Evolutionary conservation across 2,797 vertebrate species (phyloP).

Genomic region (Dermochelys coriacea): DNA sequence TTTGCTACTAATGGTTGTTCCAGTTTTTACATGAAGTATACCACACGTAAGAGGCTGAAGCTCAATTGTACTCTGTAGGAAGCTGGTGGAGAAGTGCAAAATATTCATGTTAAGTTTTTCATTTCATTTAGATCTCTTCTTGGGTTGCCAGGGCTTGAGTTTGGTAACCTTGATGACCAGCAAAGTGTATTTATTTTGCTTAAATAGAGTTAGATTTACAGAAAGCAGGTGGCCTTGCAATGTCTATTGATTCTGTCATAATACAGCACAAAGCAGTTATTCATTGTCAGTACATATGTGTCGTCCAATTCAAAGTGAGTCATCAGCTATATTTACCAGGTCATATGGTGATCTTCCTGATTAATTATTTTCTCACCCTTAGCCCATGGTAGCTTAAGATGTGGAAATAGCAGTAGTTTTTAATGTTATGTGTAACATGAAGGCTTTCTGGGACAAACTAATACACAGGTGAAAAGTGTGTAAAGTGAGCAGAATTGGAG

Average conservation of each 20-base stretch:
- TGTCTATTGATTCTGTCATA: not conserved
- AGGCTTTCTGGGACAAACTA: not conserved
- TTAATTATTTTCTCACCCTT: not conserved
- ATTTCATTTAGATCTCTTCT: not conserved
- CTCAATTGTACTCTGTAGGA: not conserved
- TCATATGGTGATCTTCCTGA: not conserved
- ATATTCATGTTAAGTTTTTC: not conserved
- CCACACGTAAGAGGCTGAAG: not conserved
- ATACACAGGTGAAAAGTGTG: not conserved
- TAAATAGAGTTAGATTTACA: not conserved
- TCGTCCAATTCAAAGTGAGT: not conserved
- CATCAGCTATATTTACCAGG: not conserved
- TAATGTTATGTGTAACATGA: not conserved
- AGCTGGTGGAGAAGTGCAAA: not conserved
- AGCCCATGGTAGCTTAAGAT: not conserved
- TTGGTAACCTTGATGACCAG: conserved; percentile 8
- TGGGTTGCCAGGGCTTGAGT: not conserved
- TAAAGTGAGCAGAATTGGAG: not conserved
- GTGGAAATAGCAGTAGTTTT: not conserved
- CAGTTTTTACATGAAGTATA: not conserved
- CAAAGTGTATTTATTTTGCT: rapidly evolving
- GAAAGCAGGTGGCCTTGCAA: not conserved
- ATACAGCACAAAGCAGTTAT: not conserved
- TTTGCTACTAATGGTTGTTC: not conserved
- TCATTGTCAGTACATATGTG: not conserved